phyloP scores from a whole-genome alignment of 1,140 invertebrate genomes.

The Heterodera schachtii region DNA sequence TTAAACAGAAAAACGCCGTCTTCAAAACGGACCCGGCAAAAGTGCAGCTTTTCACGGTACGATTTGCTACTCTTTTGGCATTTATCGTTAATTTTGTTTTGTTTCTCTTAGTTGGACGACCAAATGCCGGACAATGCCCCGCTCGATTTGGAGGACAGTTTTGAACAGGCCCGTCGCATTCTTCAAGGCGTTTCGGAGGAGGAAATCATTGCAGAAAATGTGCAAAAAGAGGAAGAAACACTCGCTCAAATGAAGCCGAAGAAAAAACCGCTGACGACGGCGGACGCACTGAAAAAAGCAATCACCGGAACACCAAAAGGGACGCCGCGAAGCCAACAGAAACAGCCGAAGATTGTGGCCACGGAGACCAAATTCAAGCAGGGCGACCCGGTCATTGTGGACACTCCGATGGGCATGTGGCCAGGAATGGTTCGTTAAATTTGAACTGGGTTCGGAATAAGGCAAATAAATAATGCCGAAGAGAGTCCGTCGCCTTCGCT shows the following conservation, averaged over 20 bases:
- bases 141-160: conserved; percentile 21
- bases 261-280: conserved; percentile 13
- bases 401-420: conserved; percentile 27
- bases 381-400: conserved; percentile 28
- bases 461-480: background rate
- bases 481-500: background rate
- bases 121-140: conserved; percentile 16
- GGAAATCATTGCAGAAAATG: conserved; percentile 24
- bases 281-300: background rate
- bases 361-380: background rate
- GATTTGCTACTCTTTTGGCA: background rate
- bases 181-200: conserved; percentile 16
- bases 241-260: background rate
- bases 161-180: conserved; percentile 21
- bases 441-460: no score
- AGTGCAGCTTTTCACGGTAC: conserved; percentile 28
- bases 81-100: no score
- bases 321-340: conserved; percentile 10
- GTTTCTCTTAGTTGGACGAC: conserved; percentile 3
- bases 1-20: conserved; percentile 4
- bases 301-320: background rate
- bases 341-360: background rate
- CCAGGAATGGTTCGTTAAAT: conserved; percentile 20
- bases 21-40: conserved; percentile 29
- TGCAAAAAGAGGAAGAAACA: conserved; percentile 1